phyloP scores from a whole-genome alignment of 2,113 vertebrate species.

The Xerus inauris region DNA sequence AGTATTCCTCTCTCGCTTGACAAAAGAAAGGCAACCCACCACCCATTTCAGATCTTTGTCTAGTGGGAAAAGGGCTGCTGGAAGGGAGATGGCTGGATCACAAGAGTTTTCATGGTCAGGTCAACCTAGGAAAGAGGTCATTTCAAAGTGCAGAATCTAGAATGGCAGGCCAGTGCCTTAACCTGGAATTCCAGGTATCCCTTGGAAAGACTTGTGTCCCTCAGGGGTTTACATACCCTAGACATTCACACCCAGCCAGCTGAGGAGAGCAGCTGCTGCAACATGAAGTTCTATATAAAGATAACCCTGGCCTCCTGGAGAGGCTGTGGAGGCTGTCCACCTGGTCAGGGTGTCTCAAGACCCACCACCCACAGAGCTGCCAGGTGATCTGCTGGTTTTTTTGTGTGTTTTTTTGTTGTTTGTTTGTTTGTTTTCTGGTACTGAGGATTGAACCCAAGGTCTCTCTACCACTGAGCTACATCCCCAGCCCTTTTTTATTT shows the following conservation, averaged over 20 bases:
- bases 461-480: not conserved
- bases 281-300: not conserved
- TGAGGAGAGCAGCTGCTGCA: too few species aligned
- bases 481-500: not conserved
- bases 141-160: not conserved
- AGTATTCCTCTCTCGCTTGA: too few species aligned
- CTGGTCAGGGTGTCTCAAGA: accelerated
- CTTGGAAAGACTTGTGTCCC: not conserved
- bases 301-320: accelerated
- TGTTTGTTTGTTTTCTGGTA: too few species aligned
- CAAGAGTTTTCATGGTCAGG: not conserved
- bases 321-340: not conserved
- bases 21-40: not conserved
- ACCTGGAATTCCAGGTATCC: not conserved
- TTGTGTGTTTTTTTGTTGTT: too few species aligned
- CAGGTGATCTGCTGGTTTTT: not conserved
- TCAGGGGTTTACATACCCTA: not conserved
- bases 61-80: not conserved
- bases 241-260: not conserved
- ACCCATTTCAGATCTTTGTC: not conserved
- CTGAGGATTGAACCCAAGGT: not conserved
- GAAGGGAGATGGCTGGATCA: not conserved
- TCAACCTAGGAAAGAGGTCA: not conserved
- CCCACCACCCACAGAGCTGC: not conserved
- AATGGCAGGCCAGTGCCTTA: not conserved